phyloP scores from a whole-genome alignment of 2,113 vertebrate species.

The Garra rufa region DNA sequence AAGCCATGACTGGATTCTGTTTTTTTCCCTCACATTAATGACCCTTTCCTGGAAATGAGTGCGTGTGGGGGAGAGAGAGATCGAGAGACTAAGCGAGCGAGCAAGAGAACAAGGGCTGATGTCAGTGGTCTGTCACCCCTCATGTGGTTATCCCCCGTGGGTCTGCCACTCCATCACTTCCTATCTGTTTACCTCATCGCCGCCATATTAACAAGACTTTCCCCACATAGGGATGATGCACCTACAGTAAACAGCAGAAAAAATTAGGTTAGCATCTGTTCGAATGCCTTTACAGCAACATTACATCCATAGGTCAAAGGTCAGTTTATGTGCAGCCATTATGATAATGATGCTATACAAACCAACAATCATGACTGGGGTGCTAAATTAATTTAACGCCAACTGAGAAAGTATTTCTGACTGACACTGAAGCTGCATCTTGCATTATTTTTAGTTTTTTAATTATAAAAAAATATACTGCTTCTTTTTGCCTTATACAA shows the following conservation, averaged over 20 bases:
- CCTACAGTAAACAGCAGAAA: conserved; percentile 7
- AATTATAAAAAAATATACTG: background rate
- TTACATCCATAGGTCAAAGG: conserved; percentile 31
- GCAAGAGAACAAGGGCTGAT: conserved; percentile 59
- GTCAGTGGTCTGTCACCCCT: conserved; percentile 60
- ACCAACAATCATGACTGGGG: background rate
- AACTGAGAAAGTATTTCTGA: background rate
- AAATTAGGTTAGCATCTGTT: conserved; percentile 1
- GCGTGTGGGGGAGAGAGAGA: conserved; percentile 31
- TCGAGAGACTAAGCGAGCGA: conserved; percentile 21
- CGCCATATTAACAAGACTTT: conserved; percentile 56
- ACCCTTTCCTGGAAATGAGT: conserved; percentile 73
- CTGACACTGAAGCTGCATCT: background rate
- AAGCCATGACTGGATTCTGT: conserved; percentile 69
- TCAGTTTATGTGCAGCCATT: background rate
- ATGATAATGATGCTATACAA: background rate
- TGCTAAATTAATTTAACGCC: background rate
- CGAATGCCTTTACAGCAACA: background rate
- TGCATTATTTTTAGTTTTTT: background rate
- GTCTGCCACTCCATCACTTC: conserved; percentile 59
- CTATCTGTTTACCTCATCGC: conserved; percentile 60
- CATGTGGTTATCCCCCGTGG: conserved; percentile 56
- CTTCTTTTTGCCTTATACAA: background rate
- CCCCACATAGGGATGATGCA: conserved; percentile 9
- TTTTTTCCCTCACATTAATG: conserved; percentile 74